phyloP scores from a whole-genome alignment of 2,888 invertebrate species.

The Leucoma salicis region DNA sequence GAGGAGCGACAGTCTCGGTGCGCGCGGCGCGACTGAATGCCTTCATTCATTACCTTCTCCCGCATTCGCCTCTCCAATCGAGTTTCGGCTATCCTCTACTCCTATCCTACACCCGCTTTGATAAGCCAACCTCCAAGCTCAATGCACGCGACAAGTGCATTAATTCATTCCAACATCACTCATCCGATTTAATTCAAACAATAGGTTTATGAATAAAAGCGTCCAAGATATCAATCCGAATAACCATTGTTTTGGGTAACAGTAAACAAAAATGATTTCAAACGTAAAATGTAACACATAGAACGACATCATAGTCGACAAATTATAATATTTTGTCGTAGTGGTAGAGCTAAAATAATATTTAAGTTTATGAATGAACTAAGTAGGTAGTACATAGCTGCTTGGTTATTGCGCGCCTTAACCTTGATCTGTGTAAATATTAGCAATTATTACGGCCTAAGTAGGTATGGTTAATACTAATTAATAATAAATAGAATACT shows the following conservation, averaged over 20 bases:
- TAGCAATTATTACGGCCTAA: not conserved
- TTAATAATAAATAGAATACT: not conserved
- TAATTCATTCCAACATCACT: conserved; percentile 55
- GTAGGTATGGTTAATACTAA: not conserved
- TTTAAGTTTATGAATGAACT: not conserved
- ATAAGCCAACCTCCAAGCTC: conserved; percentile 31
- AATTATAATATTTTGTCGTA: conserved; percentile 1
- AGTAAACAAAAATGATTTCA: conserved; percentile 17
- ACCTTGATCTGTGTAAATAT: not conserved
- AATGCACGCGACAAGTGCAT: conserved; percentile 58
- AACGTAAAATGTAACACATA: conserved; percentile 6
- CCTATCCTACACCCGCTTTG: conserved; percentile 34
- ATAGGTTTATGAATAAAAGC: conserved; percentile 38
- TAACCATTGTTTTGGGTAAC: conserved; percentile 30
- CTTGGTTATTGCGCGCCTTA: not conserved
- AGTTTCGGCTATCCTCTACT: conserved; percentile 16
- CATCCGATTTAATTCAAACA: conserved; percentile 41
- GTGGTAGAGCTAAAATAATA: not conserved
- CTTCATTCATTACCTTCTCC: conserved; percentile 12
- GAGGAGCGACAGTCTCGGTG: conserved; percentile 53
- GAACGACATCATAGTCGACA: conserved; percentile 13
- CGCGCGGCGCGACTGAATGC: conserved; percentile 68
- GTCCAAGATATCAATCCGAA: conserved; percentile 27
- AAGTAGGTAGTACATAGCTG: not conserved
- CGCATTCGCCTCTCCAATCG: conserved; percentile 14